A percentile compares a stretch with the other conserved stretches of the same genome.
These are phyloP conservation scores for Patiria miniata DNA, from an alignment of 35 echinoderm and acorn worm species.

Conservation along the genomic window DNA sequence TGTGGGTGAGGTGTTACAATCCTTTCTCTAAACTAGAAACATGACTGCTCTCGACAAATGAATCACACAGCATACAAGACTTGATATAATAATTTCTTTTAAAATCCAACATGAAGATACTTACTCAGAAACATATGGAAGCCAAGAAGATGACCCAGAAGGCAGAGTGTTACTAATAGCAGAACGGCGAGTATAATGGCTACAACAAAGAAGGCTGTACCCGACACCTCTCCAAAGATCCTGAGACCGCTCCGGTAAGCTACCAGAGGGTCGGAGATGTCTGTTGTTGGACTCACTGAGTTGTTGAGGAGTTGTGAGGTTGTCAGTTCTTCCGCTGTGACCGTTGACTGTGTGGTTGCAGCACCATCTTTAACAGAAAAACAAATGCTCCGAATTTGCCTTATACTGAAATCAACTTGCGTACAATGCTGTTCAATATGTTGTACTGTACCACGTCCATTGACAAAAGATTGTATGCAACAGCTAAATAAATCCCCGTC, in stretches of 20 bases:
- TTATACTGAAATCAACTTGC: too few relatives aligned
- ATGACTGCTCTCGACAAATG: too few relatives aligned
- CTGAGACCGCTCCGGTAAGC: constrained; percentile 62
- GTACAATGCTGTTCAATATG: too few relatives aligned
- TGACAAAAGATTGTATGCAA: too few relatives aligned
- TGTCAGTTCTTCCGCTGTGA: background rate
- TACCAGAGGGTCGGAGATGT: background rate
- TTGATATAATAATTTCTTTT: too few relatives aligned
- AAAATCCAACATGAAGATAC: constrained; percentile 35
- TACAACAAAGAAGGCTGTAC: constrained; percentile 62
- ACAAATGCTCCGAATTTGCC: too few relatives aligned
- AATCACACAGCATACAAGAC: too few relatives aligned
- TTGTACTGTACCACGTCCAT: too few relatives aligned
- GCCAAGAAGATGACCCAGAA: constrained; percentile 81
- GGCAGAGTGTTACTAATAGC: constrained; percentile 43
- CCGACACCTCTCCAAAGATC: constrained; percentile 74
- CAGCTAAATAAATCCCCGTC: too few relatives aligned
- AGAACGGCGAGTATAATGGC: constrained; percentile 54
- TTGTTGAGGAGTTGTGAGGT: background rate
- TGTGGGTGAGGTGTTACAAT: too few relatives aligned
- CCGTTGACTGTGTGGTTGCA: background rate
- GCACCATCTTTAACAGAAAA: background rate
- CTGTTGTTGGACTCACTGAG: too few relatives aligned
- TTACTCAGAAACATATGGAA: constrained; percentile 96
- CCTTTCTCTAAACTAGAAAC: too few relatives aligned